These are phyloP conservation scores for Acrobasis consociella DNA, from an alignment of 2,888 invertebrate species.

Conservation along the genomic window DNA sequence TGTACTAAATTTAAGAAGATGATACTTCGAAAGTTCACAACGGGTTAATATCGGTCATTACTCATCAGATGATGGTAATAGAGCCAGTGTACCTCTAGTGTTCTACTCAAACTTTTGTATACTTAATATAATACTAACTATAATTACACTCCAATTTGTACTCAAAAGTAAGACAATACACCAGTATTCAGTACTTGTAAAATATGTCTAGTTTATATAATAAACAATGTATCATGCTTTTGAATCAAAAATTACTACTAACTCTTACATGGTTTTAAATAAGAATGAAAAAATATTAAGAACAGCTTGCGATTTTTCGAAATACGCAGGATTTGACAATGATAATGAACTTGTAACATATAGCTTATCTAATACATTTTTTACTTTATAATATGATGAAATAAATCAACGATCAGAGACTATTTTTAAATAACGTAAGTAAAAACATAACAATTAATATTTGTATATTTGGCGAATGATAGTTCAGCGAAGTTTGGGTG, in stretches of 20 bases:
- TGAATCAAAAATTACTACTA: background rate
- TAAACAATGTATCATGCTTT: no score
- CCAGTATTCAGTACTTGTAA: constrained; percentile 16
- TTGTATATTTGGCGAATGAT: constrained; percentile 44
- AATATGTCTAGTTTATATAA: background rate
- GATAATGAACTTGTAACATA: constrained; percentile 15
- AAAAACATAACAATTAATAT: constrained; percentile 32
- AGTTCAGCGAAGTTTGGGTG: constrained; percentile 35
- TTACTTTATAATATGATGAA: constrained; percentile 17
- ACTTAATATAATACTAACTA: background rate
- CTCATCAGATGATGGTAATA: no score
- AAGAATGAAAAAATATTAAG: background rate
- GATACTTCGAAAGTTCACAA: no score
- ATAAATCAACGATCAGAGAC: constrained; percentile 46
- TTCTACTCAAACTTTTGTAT: background rate
- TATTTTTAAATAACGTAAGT: constrained; percentile 51
- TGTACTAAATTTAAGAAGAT: no score
- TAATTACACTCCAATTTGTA: background rate
- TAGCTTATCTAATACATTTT: constrained; percentile 27
- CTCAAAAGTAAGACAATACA: constrained; percentile 16
- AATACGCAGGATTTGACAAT: constrained; percentile 5
- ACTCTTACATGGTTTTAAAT: background rate
- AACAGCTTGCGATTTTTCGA: background rate
- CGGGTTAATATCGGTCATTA: no score
- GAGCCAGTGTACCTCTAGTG: no score